A percentile compares a stretch with the other conserved stretches of the same genome.
phyloP scores from a whole-genome alignment of 2,888 invertebrate genomes.

The Vannuccia rotundouncinata region DNA sequence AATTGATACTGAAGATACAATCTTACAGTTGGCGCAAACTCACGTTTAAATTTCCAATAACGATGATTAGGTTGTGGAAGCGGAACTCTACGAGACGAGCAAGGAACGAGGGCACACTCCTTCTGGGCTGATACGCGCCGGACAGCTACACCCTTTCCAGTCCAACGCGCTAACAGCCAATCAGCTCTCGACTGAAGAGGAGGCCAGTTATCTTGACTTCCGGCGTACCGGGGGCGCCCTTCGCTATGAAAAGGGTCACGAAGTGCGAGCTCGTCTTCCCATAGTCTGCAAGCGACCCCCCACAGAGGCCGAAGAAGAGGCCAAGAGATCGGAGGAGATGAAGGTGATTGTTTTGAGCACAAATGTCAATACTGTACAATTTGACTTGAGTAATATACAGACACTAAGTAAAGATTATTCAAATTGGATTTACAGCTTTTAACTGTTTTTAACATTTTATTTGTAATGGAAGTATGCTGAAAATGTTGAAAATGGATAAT shows the following conservation, averaged over 20 bases:
- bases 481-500: not conserved
- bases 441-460: too few species aligned
- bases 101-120: not conserved
- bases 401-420: too few species aligned
- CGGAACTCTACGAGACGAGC: not conserved
- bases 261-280: not conserved
- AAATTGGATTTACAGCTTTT: too few species aligned
- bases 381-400: too few species aligned
- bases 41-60: too few species aligned
- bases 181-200: not conserved
- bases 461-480: too few species aligned
- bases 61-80: not conserved
- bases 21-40: too few species aligned
- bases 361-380: too few species aligned
- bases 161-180: not conserved
- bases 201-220: not conserved
- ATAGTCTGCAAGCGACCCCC: not conserved
- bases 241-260: not conserved
- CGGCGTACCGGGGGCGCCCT: not conserved
- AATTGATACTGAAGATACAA: too few species aligned
- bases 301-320: slow-evolving; percentile 16
- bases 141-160: not conserved
- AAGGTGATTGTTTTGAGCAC: too few species aligned
- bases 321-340: not conserved
- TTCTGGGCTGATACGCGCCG: not conserved